Evolutionary conservation across 2,888 invertebrate genomes (phyloP).

Genomic region (Amphipyra tragopoginis): DNA sequence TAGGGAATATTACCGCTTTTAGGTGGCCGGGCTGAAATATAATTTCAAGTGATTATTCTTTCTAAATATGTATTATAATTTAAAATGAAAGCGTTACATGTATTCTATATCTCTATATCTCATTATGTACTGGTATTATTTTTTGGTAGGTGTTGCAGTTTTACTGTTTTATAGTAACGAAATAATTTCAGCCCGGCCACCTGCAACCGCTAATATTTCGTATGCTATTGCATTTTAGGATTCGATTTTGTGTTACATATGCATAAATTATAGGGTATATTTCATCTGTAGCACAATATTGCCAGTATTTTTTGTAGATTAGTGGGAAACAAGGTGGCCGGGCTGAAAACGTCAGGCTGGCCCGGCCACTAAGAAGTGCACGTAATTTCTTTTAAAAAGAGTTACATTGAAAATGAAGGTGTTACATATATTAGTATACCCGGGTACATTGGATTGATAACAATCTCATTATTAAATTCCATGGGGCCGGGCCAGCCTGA

Average conservation of each 20-base stretch:
- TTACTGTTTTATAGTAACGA: slow-evolving; percentile 16
- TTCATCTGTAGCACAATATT: slow-evolving; percentile 23
- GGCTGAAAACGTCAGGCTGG: slow-evolving; percentile 20
- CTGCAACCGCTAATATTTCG: slow-evolving; percentile 27
- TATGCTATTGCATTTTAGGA: slow-evolving; percentile 25
- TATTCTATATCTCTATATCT: slow-evolving; percentile 16
- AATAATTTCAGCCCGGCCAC: slow-evolving; percentile 32
- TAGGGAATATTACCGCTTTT: slow-evolving; percentile 18
- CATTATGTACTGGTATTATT: slow-evolving; percentile 16
- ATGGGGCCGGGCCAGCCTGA: slow-evolving; percentile 15
- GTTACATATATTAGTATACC: slow-evolving; percentile 20
- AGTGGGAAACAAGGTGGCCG: slow-evolving; percentile 19
- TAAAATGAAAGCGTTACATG: slow-evolving; percentile 15
- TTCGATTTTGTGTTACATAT: slow-evolving; percentile 31
- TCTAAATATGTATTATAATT: slow-evolving; percentile 14
- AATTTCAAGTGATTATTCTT: slow-evolving; percentile 19
- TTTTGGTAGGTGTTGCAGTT: slow-evolving; percentile 18
- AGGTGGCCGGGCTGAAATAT: slow-evolving; percentile 19
- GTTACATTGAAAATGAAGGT: slow-evolving; percentile 31
- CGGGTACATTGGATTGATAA: slow-evolving; percentile 20
- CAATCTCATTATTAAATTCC: slow-evolving; percentile 21
- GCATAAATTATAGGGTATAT: slow-evolving; percentile 21
- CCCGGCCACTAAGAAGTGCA: slow-evolving; percentile 17
- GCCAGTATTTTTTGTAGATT: slow-evolving; percentile 23
- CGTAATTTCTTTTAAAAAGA: slow-evolving; percentile 17